These are phyloP conservation scores for Pentalonia nigronervosa DNA, from an alignment of 1,140 invertebrate genomes.

Conservation along the genomic window DNA sequence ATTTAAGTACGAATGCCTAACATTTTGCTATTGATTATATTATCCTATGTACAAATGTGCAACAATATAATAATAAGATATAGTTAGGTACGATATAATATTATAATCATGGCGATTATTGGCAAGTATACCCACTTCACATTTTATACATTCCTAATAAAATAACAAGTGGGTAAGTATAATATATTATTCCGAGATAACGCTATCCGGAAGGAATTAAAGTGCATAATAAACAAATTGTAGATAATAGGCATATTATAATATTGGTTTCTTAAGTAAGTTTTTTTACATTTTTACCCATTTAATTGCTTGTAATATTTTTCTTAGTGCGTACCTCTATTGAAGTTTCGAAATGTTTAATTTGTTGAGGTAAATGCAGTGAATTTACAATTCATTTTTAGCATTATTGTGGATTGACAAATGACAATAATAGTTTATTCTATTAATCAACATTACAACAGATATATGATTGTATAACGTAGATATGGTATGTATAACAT, in stretches of 20 bases:
- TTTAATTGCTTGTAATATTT: neutral
- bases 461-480: too few species aligned
- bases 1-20: neutral
- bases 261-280: neutral
- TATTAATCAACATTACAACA: neutral
- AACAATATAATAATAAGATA: neutral
- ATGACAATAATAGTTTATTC: neutral
- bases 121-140: neutral
- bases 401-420: neutral
- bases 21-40: neutral
- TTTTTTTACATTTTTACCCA: neutral
- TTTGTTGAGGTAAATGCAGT: neutral
- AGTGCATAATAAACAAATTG: neutral
- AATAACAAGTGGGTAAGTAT: neutral
- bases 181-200: neutral
- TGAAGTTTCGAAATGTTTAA: neutral
- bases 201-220: neutral
- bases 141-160: neutral
- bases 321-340: neutral
- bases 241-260: neutral
- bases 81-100: neutral
- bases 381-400: neutral
- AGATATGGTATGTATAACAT: too few species aligned
- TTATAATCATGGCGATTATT: neutral
- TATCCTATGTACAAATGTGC: neutral